Percentiles rank a stretch among this genome's conserved stretches.
Evolutionary conservation across 2,888 invertebrate species (phyloP).

Genomic region (Agonopterix alstromeriana): DNA sequence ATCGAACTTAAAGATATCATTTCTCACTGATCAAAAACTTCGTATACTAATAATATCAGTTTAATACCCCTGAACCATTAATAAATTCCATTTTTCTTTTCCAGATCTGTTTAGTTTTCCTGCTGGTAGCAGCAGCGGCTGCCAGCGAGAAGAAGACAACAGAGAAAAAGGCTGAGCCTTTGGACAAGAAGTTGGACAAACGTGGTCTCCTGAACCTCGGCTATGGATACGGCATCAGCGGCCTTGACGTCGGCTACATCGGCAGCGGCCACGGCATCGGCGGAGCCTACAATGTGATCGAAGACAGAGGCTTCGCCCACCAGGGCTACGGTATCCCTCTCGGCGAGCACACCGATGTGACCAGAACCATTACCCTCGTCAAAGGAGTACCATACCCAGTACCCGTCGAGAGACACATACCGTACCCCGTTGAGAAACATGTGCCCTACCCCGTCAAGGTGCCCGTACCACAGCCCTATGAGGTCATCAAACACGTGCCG

Average conservation of each 20-base stretch:
- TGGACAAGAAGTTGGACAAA: constrained; percentile 88
- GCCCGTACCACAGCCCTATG: constrained; percentile 82
- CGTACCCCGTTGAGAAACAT: constrained; percentile 80
- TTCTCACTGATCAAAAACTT: too few relatives aligned
- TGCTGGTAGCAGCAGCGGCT: constrained; percentile 86
- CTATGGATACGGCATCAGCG: constrained; percentile 86
- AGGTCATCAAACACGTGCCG: constrained; percentile 82
- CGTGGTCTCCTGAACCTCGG: constrained; percentile 87
- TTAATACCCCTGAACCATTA: not conserved
- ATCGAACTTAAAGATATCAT: too few relatives aligned
- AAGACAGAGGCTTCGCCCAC: constrained; percentile 33
- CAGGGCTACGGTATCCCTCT: constrained; percentile 40
- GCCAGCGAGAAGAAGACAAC: constrained; percentile 80
- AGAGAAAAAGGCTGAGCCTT: constrained; percentile 74
- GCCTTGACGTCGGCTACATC: constrained; percentile 84
- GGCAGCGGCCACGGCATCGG: constrained; percentile 78
- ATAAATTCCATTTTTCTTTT: constrained; percentile 11
- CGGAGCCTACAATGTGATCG: constrained; percentile 67
- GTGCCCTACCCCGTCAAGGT: constrained; percentile 82
- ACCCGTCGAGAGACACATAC: constrained; percentile 79
- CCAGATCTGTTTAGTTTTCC: constrained; percentile 84
- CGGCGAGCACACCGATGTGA: constrained; percentile 68
- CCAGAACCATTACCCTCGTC: constrained; percentile 80
- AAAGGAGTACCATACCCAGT: constrained; percentile 81
- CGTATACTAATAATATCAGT: too few relatives aligned